A percentile compares a stretch with the other conserved stretches of the same genome.
Conservation (phyloP, 1,140 invertebrate species). For the Zaprionus nigranus region DNA sequence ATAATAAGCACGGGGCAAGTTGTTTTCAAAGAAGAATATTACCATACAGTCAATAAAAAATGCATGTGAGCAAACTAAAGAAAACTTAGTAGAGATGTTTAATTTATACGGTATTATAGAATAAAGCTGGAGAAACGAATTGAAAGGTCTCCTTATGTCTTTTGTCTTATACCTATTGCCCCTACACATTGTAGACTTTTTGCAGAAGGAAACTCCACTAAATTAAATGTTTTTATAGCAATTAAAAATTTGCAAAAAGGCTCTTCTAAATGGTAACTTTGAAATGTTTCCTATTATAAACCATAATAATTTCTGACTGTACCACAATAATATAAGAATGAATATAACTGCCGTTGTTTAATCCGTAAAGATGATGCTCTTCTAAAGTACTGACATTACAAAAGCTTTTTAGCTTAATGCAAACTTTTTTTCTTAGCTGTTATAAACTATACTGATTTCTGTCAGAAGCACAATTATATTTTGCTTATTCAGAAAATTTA, state of each 20-base stretch:
- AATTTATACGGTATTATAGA: neutral
- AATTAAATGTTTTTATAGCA: neutral
- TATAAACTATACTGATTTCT: too few relatives aligned
- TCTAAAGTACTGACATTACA: neutral
- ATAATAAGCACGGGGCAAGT: constrained; percentile 9
- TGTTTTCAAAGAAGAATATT: constrained; percentile 26
- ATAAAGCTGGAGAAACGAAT: too few relatives aligned
- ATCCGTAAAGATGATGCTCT: neutral
- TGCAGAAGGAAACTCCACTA: neutral
- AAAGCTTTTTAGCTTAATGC: too few relatives aligned
- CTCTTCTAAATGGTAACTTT: neutral
- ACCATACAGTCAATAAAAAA: constrained; percentile 37
- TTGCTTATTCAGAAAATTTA: too few relatives aligned
- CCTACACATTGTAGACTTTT: neutral
- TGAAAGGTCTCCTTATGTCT: too few relatives aligned
- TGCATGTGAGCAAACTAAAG: constrained; percentile 35
- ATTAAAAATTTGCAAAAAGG: neutral
- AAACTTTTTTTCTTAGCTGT: too few relatives aligned
- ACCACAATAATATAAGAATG: too few relatives aligned
- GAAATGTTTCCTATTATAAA: too few relatives aligned
- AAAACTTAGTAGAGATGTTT: neutral
- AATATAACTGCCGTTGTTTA: neutral
- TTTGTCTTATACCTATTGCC: neutral
- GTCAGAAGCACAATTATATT: too few relatives aligned
- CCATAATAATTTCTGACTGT: too few relatives aligned